Base-by-base conservation (phyloP, 2,113 vertebrate genomes). In the Oreochromis tanganicae region DNA sequence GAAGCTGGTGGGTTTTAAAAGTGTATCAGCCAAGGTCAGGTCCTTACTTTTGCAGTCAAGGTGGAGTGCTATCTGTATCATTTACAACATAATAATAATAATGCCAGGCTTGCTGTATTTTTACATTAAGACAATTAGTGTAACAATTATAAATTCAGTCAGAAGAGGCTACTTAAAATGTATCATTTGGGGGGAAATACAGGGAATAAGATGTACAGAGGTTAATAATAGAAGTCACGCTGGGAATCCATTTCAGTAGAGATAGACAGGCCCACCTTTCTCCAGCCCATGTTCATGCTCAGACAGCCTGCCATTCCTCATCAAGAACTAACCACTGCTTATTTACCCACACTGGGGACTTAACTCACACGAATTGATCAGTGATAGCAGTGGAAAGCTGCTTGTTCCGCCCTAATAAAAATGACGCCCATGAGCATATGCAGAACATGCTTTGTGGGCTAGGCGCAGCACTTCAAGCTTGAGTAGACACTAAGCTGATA, bases 401-500 rank as follows among this genome's bases (percentile, higher is more conserved):
- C 94, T 95, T 90, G 94, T 95, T 95, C 93, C 95, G 85, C 88
- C 87, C 92, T 52, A 93, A 95, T 95, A 94, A 94, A 93, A 92
- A 94, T 29, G 88, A 90, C 88, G 91, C 91, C 93, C 90, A 89
- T 88, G 89, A 95, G 94, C 93, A 93, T 96, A 95, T 95, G 95
- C 95, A 96, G 93, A 94, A 94, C 95, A 92, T 94, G 95, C 95
- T 95, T 95, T 95, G 94, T 88, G 93, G 90, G 92, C 84, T 38
- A 36, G 88, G 88, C 89, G 91, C 83, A 6, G 90, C 88, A 91
- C 94, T 96, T 96, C 95, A 96, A 95, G 96, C 94, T 95, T 87
- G 93, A 96, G 95, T 95, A 93, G 95, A 94, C 95, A 93, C 95
- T 96, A 96, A 97, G 96, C 95, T 95, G 96, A 97, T 96, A 96